Evolutionary conservation across 2,113 vertebrate genomes (phyloP).

Genomic region (Tor tambroides): DNA sequence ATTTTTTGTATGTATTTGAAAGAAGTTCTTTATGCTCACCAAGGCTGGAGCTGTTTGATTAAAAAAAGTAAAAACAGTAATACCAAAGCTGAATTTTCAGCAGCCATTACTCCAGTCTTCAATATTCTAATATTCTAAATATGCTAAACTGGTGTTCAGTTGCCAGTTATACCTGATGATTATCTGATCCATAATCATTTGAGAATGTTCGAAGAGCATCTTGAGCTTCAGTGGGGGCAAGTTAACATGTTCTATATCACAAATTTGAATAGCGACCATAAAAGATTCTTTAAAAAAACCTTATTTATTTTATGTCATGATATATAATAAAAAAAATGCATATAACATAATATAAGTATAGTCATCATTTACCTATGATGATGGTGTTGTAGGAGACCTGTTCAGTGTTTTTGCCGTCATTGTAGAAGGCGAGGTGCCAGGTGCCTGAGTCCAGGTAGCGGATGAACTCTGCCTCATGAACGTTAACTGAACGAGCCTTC

Average conservation of each 20-base stretch:
- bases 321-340: not conserved
- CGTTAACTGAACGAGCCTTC: conserved; percentile 79
- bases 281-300: not conserved
- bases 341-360: not conserved
- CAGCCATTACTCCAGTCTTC: not conserved
- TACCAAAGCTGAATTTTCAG: not conserved
- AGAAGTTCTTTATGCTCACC: not conserved
- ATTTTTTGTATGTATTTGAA: not conserved
- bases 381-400: conserved; percentile 96
- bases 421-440: conserved; percentile 98
- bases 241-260: not conserved
- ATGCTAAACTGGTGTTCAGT: not conserved
- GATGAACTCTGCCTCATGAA: conserved; percentile 95
- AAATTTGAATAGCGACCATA: not conserved
- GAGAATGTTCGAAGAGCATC: not conserved
- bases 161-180: not conserved
- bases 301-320: not conserved
- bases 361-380: conserved; percentile 81
- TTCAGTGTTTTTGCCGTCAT: conserved; percentile 91
- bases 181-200: not conserved
- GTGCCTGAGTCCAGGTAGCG: conserved; percentile 96
- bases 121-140: not conserved
- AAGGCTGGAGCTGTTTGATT: not conserved
- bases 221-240: not conserved
- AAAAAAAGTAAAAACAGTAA: not conserved